Conservation (phyloP, 2,113 vertebrate species). For the Cyprinodon brontotheroides region DNA sequence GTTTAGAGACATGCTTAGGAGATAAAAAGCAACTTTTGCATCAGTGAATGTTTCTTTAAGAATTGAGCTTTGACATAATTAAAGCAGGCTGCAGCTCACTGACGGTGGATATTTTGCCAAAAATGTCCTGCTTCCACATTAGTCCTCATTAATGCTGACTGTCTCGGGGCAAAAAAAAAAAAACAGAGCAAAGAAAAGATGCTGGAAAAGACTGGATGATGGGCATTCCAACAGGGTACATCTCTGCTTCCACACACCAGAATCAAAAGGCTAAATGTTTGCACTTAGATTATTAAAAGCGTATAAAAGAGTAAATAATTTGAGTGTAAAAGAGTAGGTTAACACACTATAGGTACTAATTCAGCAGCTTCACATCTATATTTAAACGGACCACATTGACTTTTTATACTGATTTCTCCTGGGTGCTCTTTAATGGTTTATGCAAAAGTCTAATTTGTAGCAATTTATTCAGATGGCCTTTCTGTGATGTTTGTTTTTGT, state of each 20-base stretch:
- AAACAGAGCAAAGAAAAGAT: not conserved
- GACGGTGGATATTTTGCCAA: not conserved
- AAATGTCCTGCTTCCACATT: constrained; percentile 14
- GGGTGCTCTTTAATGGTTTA: not conserved
- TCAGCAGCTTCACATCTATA: not conserved
- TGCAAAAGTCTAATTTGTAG: not conserved
- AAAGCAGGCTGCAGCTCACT: constrained; percentile 1
- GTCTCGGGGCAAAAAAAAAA: constrained; percentile 9
- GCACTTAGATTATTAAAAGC: not conserved
- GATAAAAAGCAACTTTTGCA: not conserved
- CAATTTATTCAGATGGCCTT: not conserved
- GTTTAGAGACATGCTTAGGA: not conserved
- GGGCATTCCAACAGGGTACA: no score
- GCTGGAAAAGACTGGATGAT: not conserved
- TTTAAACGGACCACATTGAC: not conserved
- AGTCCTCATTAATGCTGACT: constrained; percentile 9
- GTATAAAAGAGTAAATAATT: not conserved
- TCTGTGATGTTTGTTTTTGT: not conserved
- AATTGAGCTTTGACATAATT: not conserved
- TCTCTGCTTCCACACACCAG: no score
- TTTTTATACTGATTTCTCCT: not conserved
- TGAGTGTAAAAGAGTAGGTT: not conserved
- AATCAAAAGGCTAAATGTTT: not conserved
- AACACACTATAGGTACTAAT: not conserved
- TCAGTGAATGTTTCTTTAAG: not conserved